Base-by-base conservation (phyloP, 1,140 invertebrate species). In the Charaxes varanes region DNA sequence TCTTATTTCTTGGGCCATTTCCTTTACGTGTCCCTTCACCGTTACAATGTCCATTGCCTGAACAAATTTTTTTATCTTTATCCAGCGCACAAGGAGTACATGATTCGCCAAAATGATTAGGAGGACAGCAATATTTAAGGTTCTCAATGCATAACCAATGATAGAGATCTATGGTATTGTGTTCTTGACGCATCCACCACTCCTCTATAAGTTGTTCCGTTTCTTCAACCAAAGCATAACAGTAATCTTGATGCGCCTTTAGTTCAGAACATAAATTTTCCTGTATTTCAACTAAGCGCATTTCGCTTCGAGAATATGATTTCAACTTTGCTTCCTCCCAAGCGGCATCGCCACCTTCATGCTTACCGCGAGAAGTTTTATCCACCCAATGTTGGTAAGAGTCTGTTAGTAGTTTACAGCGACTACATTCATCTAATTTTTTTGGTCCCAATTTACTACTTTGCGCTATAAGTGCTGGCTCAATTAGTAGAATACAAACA, bases 261-360 rank as follows among this genome's bases (percentile, higher is more conserved):
- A 80, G 19, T 41, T 83, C 79, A 68, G 79, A 78, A 83, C 95
- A 97, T 1, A 97, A 67, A 16, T 87, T 83, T 82, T 98, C 96
- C 80, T 97, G 93, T 44, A 99, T 95, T 86, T 99, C 97, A 5
- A 96, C 91, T 30, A 99, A 86, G 43, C 97, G 86, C 18, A 92
- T 90, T 87, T 99, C 97, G 86, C 96, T 98, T 27, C 87, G 92
- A 30, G 92, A 88, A 83, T 98, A 99, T 16, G 90, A 90, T 49
- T 92, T 91, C 52, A 97, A 84, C 61, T 96, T 96, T 42, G 95
- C 90, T 84, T 98, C 96, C 81, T 99, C 97, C 97, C 97, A 99
- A 28, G 94, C 95, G 6, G 94, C 93, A 82, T 99, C 97, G 6
- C 97, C 97, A 28, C 97, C 97, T 71, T 96, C 97, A 86, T 94